Percentiles rank a stretch among this genome's conserved stretches.
Evolutionary conservation across 53 echinoderm and acorn worm genomes (phyloP).

Genomic region (Pentamera pediparva): DNA sequence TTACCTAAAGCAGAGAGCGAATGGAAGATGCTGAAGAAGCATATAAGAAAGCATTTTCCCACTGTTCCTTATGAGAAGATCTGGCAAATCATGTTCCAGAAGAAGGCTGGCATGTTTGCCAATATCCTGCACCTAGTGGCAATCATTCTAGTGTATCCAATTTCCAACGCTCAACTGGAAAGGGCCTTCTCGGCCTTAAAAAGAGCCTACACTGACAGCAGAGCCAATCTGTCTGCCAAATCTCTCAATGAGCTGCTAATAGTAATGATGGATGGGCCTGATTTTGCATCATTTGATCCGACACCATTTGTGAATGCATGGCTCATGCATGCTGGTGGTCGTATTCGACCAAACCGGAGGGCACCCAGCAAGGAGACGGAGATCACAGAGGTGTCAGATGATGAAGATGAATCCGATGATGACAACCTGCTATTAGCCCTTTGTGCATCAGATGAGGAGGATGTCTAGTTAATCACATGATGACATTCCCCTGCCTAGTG

Average conservation of each 20-base stretch:
- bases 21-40: neutral
- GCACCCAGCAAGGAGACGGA: too few species aligned
- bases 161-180: slow-evolving; percentile 13
- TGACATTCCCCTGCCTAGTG: too few species aligned
- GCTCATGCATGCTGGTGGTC: neutral
- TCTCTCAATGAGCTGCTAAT: neutral
- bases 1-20: neutral
- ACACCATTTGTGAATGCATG: neutral
- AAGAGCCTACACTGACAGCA: neutral
- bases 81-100: slow-evolving; percentile 1
- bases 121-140: slow-evolving; percentile 7
- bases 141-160: neutral
- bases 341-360: neutral
- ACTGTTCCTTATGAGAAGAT: neutral
- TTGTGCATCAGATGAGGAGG: too few species aligned
- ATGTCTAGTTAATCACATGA: too few species aligned
- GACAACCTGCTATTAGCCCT: too few species aligned
- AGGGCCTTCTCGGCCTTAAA: neutral
- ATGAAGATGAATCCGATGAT: too few species aligned
- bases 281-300: neutral
- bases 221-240: neutral
- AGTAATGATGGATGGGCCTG: neutral
- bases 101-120: neutral
- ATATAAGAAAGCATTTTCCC: neutral
- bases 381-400: too few species aligned